A percentile compares a stretch with the other conserved stretches of the same genome.
These are phyloP conservation scores for Encarsia formosa DNA, from an alignment of 2,888 invertebrate genomes.

Conservation along the genomic window DNA sequence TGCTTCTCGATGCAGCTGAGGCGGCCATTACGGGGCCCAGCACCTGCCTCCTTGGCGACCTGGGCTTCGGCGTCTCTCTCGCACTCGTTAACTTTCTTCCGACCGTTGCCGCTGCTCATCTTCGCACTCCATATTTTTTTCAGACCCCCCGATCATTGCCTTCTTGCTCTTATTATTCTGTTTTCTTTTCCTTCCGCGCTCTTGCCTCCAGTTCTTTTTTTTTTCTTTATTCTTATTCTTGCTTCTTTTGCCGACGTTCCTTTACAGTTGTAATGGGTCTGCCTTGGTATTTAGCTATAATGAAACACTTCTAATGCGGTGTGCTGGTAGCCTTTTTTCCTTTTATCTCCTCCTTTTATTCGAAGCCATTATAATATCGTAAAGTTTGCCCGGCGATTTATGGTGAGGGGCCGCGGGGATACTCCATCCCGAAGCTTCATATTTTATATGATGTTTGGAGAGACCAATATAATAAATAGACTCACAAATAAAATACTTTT, in stretches of 20 bases:
- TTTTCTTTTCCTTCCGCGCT: slow-evolving; percentile 3
- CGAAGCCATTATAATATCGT: slow-evolving; percentile 11
- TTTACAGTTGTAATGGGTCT: slow-evolving; percentile 13
- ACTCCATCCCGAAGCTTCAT: background rate
- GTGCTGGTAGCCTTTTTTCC: background rate
- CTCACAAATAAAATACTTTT: background rate
- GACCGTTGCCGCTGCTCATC: slow-evolving; percentile 15
- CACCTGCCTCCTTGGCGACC: slow-evolving; percentile 44
- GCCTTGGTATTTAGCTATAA: slow-evolving; percentile 19
- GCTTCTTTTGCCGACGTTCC: background rate
- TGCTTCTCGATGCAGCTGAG: slow-evolving; percentile 13
- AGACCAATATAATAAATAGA: background rate
- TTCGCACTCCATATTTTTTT: slow-evolving; percentile 26
- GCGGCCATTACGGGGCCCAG: slow-evolving; percentile 47
- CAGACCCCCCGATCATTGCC: slow-evolving; percentile 1
- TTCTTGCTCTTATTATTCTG: background rate
- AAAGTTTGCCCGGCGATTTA: slow-evolving; percentile 7
- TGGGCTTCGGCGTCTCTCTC: slow-evolving; percentile 2
- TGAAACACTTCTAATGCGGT: slow-evolving; percentile 21
- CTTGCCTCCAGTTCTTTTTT: background rate
- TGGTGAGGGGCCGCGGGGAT: background rate
- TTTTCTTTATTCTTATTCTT: background rate
- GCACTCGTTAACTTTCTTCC: background rate
- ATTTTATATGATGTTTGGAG: background rate
- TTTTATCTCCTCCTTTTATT: background rate